Evolutionary conservation across 2,797 vertebrate species (phyloP).

Genomic region (Pipistrellus pipistrellus): DNA sequence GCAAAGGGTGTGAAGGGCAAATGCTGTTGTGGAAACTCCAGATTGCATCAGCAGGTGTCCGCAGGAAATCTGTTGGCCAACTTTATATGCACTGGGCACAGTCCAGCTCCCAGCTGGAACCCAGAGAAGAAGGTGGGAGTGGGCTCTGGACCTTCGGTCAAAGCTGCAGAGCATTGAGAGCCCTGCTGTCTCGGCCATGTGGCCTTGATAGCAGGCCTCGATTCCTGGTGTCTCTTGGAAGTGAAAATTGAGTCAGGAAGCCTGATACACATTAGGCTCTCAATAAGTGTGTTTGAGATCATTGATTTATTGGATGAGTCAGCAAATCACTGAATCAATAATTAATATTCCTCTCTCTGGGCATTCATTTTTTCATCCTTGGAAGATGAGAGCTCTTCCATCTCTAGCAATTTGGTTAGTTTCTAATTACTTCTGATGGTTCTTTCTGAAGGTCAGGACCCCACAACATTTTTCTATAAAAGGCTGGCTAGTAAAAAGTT

Average conservation of each 20-base stretch:
- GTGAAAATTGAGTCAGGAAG: not conserved
- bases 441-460: not conserved
- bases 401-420: not conserved
- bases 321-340: not conserved
- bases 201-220: not conserved
- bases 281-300: not conserved
- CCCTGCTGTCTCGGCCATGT: accelerated
- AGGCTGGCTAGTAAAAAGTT: not conserved
- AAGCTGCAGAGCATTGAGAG: not conserved
- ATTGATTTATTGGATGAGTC: not conserved
- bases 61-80: not conserved
- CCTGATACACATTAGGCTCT: not conserved
- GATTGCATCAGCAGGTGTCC: not conserved
- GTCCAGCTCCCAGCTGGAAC: accelerated
- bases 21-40: not conserved
- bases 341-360: not conserved
- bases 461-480: not conserved
- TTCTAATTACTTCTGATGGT: not conserved
- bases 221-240: not conserved
- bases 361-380: not conserved
- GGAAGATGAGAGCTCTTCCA: not conserved
- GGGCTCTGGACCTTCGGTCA: not conserved
- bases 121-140: not conserved
- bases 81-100: too few relatives aligned
- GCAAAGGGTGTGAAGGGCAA: not conserved